Conservation (phyloP, 2,797 vertebrate genomes). For the Falco concolor region DNA sequence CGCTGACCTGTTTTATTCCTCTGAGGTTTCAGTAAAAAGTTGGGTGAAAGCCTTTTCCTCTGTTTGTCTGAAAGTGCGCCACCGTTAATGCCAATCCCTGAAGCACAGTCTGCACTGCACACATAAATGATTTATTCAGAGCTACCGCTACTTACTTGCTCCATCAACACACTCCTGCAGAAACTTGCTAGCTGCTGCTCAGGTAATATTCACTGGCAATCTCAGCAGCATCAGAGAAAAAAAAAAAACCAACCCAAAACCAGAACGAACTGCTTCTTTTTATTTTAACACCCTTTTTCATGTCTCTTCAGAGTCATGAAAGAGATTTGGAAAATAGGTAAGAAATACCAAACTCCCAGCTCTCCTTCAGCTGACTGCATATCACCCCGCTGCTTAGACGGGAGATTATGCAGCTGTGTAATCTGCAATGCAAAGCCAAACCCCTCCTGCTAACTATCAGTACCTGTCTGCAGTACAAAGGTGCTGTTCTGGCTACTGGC, state of each 20-base stretch:
- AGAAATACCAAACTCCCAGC: neutral
- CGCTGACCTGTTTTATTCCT: conserved; percentile 75
- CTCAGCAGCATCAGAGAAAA: neutral
- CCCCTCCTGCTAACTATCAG: neutral
- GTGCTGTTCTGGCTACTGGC: conserved; percentile 28
- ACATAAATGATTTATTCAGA: conserved; percentile 72
- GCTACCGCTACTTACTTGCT: conserved; percentile 57
- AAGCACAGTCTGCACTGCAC: conserved; percentile 61
- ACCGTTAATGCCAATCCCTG: conserved; percentile 43
- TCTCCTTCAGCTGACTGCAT: neutral
- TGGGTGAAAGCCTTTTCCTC: conserved; percentile 71
- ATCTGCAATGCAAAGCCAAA: conserved; percentile 3
- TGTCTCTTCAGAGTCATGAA: neutral
- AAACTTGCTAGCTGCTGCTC: conserved; percentile 51
- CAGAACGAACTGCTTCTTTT: neutral
- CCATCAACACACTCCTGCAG: conserved; percentile 53
- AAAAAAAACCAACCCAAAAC: neutral
- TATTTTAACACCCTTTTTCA: neutral
- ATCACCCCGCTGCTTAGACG: neutral
- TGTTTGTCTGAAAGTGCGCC: conserved; percentile 60
- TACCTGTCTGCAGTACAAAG: neutral
- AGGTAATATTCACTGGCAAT: conserved; percentile 50
- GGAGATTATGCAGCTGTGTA: conserved; percentile 5
- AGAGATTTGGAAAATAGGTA: conserved; percentile 25
- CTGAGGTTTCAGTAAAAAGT: conserved; percentile 71